A percentile compares a stretch with the other conserved stretches of the same genome.
These are phyloP conservation scores for Myodes glareolus DNA, from an alignment of 2,113 vertebrate genomes.

Conservation along the genomic window DNA sequence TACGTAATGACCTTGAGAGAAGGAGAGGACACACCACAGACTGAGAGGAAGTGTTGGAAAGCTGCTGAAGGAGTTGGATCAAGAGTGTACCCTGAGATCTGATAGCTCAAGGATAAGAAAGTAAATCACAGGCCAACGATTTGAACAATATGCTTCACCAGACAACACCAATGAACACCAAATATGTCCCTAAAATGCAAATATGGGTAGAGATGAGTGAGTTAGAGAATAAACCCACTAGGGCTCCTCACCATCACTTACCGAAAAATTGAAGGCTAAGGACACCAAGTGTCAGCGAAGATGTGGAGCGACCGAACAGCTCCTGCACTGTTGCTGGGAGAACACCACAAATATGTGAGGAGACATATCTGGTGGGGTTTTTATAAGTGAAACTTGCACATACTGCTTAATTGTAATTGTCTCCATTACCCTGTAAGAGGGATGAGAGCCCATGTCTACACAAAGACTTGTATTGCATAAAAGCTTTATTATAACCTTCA, in stretches of 20 bases:
- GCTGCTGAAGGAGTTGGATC: background rate
- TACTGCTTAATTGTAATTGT: background rate
- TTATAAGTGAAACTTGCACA: too few species aligned
- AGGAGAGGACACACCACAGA: background rate
- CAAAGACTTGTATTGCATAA: background rate
- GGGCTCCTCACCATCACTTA: background rate
- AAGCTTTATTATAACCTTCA: background rate
- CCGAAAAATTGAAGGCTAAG: background rate
- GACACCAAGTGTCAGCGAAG: background rate
- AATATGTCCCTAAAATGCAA: background rate
- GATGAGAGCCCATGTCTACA: background rate
- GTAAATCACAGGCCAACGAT: background rate
- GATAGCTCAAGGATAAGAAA: background rate
- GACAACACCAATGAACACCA: background rate
- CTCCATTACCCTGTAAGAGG: background rate
- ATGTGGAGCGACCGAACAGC: background rate
- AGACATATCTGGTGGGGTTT: background rate
- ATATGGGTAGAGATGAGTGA: background rate
- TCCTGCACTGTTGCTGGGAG: background rate
- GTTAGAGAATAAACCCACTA: background rate
- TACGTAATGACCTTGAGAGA: background rate
- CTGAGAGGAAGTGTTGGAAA: background rate
- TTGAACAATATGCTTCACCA: background rate
- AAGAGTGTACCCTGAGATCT: background rate
- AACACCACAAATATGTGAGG: background rate